Conservation (phyloP, 1,140 invertebrate species). For the Philopotamus ludificatus region DNA sequence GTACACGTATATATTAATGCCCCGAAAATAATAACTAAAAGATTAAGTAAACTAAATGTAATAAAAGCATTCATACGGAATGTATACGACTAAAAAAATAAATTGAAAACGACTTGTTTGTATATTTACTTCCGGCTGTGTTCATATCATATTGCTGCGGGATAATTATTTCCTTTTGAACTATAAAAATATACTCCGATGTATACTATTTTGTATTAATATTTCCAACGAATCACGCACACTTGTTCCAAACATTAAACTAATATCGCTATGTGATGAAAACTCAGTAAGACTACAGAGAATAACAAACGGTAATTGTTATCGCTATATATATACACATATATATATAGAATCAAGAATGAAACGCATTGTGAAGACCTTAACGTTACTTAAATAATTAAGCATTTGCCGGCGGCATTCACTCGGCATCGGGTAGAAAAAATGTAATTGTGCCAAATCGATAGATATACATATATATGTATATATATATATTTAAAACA, state of each 20-base stretch:
- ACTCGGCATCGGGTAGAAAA: constrained; percentile 13
- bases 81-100: constrained; percentile 3
- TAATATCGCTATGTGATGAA: too few species aligned
- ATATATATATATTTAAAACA: background rate
- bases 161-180: too few species aligned
- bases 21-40: constrained; percentile 14
- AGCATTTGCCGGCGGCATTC: background rate
- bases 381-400: constrained; percentile 5
- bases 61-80: constrained; percentile 13
- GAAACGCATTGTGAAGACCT: constrained; percentile 8
- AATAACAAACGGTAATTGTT: too few species aligned
- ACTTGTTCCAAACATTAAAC: background rate
- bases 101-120: background rate
- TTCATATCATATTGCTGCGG: too few species aligned
- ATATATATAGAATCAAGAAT: constrained; percentile 2
- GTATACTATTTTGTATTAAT: too few species aligned
- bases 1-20: constrained; percentile 5
- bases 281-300: too few species aligned
- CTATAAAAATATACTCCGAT: too few species aligned
- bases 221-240: background rate
- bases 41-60: background rate
- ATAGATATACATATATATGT: background rate
- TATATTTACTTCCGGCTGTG: background rate
- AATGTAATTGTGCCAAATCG: constrained; percentile 11
- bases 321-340: too few species aligned